phyloP scores from a whole-genome alignment of 1,140 invertebrate genomes.

The Nylanderia fulva region DNA sequence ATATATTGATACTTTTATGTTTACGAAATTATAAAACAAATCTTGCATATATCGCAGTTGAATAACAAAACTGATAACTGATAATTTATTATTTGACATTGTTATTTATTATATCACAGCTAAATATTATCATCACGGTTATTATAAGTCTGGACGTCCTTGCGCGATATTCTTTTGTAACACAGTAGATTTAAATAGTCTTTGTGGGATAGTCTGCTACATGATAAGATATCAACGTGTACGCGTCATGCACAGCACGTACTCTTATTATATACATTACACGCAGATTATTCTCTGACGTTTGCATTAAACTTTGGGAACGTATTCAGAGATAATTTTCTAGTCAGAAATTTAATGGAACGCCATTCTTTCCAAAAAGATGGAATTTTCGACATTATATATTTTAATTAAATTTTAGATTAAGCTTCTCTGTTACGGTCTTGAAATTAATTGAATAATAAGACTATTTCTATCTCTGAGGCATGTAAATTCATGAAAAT shows the following conservation, averaged over 20 bases:
- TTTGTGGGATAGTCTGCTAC: slow-evolving; percentile 22
- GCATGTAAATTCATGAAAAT: not conserved
- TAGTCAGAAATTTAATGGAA: slow-evolving; percentile 47
- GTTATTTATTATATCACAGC: slow-evolving; percentile 24
- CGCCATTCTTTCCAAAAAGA: slow-evolving; percentile 23
- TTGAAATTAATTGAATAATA: slow-evolving; percentile 5
- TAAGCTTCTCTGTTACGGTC: not conserved
- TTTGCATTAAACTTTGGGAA: slow-evolving; percentile 55
- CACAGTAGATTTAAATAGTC: slow-evolving; percentile 40
- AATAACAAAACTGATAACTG: not conserved
- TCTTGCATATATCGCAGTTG: not conserved
- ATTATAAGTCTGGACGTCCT: slow-evolving; percentile 7
- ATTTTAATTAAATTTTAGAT: slow-evolving; percentile 36
- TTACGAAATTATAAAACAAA: slow-evolving; percentile 31
- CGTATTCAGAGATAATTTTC: slow-evolving; percentile 44
- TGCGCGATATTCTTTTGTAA: slow-evolving; percentile 32
- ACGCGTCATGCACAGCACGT: slow-evolving; percentile 14
- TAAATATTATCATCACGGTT: not conserved
- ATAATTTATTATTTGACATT: not conserved
- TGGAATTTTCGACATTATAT: slow-evolving; percentile 36
- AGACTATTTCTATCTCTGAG: not conserved
- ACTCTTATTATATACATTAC: slow-evolving; percentile 56
- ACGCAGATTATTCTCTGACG: slow-evolving; percentile 54
- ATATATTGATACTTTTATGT: not conserved
- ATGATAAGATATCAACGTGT: slow-evolving; percentile 52